Base-by-base conservation (phyloP, 2,113 vertebrate genomes). In the Rattus rattus region DNA sequence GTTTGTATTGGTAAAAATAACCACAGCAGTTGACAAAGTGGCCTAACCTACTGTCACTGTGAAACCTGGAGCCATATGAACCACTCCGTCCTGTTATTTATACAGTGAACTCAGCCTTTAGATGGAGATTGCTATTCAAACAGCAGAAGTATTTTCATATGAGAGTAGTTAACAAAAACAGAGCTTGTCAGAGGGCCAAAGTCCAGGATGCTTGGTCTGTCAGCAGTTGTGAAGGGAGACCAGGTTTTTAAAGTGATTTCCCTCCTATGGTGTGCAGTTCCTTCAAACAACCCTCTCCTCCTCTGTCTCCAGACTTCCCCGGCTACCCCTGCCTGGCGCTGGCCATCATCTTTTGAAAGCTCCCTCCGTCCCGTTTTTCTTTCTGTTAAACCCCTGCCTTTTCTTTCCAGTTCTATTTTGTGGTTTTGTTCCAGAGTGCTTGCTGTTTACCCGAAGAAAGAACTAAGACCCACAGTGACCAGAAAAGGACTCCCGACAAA, bases 51-150 rank as follows among this genome's bases (percentile, higher is more conserved):
- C 6, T 87, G 69, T 90, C 70, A 52, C 56, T 92, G 77, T 89
- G 84, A 80, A 94, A 90, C 69, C 79, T 5, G 87, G 70, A 28
- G 4, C 36, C 61, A 43, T 2, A 90, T 59, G n/a, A 91, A 80
- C 39, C 54, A 11, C 61, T 87, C 63, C 93, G 19, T 4, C 17
- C 33, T 90, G 75, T 47, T 94, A 59, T 93, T 92, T 94, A 72
- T 83, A 26, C 3, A 93, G 88, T 49, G 90, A 94, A 88, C 24
- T 20, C 93, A 19, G 73, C 56, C 94, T 95, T 84, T 65, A 76
- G 67, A 52, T 88, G 59, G 59, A 49, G 30, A 67, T 81, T 86
- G 83, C 79, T 94, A 72, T 79, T 93, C 86, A 96, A 95, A 94
- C 56, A 92, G 69, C 67, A 84, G 49, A 75, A 91, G 30, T 13